Evolutionary conservation across 2,113 vertebrate genomes (phyloP).

Genomic region (Microcebus griseorufus): DNA sequence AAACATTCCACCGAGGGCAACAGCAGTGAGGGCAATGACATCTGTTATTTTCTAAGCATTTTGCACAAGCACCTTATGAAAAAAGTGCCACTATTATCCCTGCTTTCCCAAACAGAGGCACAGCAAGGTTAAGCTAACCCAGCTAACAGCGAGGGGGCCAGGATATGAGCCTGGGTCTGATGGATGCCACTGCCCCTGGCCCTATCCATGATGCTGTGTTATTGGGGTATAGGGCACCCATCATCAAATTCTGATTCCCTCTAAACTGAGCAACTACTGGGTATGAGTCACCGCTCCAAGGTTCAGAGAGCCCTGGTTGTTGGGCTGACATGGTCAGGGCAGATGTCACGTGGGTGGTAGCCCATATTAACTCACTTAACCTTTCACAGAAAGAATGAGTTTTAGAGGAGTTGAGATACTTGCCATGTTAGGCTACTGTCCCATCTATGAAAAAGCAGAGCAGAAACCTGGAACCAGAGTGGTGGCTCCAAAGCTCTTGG

Average conservation of each 20-base stretch:
- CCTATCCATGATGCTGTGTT: neutral
- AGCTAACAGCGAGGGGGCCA: neutral
- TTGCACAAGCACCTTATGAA: neutral
- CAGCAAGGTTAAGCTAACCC: neutral
- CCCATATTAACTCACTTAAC: neutral
- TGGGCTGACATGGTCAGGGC: neutral
- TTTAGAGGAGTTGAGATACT: neutral
- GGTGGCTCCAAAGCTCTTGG: neutral
- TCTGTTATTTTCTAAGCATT: neutral
- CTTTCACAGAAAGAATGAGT: neutral
- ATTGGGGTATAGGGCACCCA: neutral
- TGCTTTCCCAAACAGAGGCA: neutral
- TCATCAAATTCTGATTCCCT: neutral
- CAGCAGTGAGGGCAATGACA: neutral
- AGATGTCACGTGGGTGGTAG: too few relatives aligned
- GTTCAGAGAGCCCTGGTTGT: neutral
- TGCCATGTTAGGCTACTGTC: neutral
- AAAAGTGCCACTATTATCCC: neutral
- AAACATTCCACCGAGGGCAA: neutral
- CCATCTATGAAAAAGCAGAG: neutral
- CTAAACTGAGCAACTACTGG: neutral
- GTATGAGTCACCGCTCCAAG: neutral
- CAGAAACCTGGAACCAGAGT: neutral
- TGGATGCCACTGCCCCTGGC: accelerated
- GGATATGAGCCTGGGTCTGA: neutral